Evolutionary conservation across 2,797 vertebrate genomes (phyloP).

Genomic region (Myotis vivesi): DNA sequence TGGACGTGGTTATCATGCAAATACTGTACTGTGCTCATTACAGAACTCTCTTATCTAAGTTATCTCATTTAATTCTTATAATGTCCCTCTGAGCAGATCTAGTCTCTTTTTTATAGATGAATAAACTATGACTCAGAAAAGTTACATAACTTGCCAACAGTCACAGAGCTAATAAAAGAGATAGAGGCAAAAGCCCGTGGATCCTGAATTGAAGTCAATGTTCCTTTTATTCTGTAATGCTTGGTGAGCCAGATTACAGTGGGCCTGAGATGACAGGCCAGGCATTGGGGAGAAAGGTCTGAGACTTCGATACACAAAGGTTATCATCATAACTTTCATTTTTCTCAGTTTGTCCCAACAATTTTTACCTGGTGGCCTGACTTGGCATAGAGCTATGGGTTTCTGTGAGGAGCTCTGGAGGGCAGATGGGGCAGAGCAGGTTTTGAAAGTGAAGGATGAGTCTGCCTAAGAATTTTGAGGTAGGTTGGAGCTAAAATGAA

Average conservation of each 20-base stretch:
- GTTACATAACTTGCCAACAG: neutral
- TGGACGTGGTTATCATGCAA: neutral
- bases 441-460: neutral
- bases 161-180: neutral
- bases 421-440: neutral
- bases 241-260: neutral
- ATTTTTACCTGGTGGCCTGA: neutral
- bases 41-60: neutral
- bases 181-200: neutral
- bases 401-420: neutral
- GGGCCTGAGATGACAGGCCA: neutral
- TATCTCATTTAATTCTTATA: neutral
- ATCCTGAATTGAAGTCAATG: neutral
- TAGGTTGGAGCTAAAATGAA: neutral
- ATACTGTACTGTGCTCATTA: neutral
- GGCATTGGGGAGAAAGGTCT: neutral
- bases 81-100: neutral
- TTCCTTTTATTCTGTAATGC: neutral
- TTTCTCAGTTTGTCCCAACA: neutral
- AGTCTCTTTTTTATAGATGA: neutral
- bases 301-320: neutral
- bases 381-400: neutral
- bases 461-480: neutral
- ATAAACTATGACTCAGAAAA: neutral
- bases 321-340: neutral